Base-by-base conservation (phyloP, 2,113 vertebrate species). In the Reinhardtius hippoglossoides region DNA sequence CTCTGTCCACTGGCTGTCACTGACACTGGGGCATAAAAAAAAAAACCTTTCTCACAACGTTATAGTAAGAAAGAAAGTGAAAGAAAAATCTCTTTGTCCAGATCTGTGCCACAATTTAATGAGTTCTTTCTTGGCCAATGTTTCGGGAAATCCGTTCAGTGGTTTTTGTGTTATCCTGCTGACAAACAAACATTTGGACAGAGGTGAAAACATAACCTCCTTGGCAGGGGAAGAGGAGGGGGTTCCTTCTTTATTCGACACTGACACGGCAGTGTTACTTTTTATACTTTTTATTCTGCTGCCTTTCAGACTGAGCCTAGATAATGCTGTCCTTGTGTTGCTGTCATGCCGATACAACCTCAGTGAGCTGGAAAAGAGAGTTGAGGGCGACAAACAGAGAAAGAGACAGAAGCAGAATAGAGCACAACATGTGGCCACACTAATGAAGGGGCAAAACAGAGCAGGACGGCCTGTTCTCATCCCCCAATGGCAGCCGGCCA, bases 401-500 rank as follows among this genome's bases (percentile, higher is more conserved):
- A 46, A 67, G 35, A 20, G 54, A 48, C 70, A 59, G 12, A 54
- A 61, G 31, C 14, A 71, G 46, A 74, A 44, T 5, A 40, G 27
- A 70, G 26, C 15, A 9, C 2, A 2, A 16, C 54, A 52, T 62
- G 54, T 13, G 52, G 55, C 46, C 52, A 27, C 18, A 4, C 23
- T 42, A 77, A 75, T 40, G 48, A 75, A 26, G 63, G 76, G 73
- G 72, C 72, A 70, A 35, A 74, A 63, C 27, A 57, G 71, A 82
- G 75, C 55, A 82, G 80, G 59, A 62, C 85, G 23, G 71, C 52
- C 50, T 85, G 82, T 89, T 76, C 80, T 72, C 16, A 9, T n/a
- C 75, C 21, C 52, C 37, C 18, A 10, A 18, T 89, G 83, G 86
- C 85, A 70, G 74, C 54, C 10, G 18, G 78, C 84, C 88, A 91